Evolutionary conservation across 1,140 invertebrate genomes (phyloP).

Genomic region (Acyrthosiphon pisum): DNA sequence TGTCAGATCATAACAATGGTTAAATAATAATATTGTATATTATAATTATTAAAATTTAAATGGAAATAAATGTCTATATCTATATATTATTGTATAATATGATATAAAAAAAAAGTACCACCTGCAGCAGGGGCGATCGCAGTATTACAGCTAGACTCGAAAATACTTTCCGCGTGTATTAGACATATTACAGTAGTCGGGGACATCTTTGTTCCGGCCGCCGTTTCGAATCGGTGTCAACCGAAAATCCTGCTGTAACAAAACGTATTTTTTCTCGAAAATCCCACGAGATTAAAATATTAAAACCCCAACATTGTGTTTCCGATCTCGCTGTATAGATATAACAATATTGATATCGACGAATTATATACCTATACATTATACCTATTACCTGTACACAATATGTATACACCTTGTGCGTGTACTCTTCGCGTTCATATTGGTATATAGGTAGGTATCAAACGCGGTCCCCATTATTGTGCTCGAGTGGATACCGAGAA

Average conservation of each 20-base stretch:
- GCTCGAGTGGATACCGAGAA: conserved; percentile 43
- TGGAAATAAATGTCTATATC: too few species aligned
- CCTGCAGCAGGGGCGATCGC: too few species aligned
- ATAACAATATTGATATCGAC: not conserved
- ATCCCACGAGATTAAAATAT: conserved; percentile 46
- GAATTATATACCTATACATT: not conserved
- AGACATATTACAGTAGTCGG: not conserved
- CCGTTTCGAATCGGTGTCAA: not conserved
- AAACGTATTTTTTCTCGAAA: conserved; percentile 18
- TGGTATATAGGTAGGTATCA: not conserved
- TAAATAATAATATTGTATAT: too few species aligned
- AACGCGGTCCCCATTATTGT: not conserved
- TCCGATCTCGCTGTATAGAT: not conserved
- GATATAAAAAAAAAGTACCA: too few species aligned
- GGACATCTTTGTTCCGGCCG: not conserved
- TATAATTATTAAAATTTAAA: too few species aligned
- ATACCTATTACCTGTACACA: too few species aligned
- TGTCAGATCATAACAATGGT: too few species aligned
- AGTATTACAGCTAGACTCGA: not conserved
- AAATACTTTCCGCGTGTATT: not conserved
- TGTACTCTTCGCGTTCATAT: not conserved
- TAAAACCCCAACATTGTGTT: conserved; percentile 4
- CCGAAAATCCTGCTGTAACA: not conserved
- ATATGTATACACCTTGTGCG: not conserved
- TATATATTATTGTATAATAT: too few species aligned